A percentile compares a stretch with the other conserved stretches of the same genome.
These are phyloP conservation scores for Matsumyia berberina DNA, from an alignment of 2,888 invertebrate species.

Conservation along the genomic window DNA sequence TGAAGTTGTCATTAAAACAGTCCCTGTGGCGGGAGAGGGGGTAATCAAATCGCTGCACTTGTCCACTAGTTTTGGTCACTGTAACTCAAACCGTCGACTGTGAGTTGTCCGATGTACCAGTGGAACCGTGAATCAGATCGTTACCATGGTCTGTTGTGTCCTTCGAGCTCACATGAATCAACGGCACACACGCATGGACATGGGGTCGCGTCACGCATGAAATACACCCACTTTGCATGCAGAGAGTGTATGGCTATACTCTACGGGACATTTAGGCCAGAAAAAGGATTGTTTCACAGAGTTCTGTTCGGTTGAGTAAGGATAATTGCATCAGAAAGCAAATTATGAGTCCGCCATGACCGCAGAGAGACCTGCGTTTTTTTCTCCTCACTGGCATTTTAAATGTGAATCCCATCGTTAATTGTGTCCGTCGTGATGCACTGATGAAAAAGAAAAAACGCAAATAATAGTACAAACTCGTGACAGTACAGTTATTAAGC, in stretches of 20 bases:
- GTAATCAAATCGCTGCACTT: slow-evolving; percentile 62
- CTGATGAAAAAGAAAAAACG: too few relatives aligned
- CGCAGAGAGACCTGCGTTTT: neutral
- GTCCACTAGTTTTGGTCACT: slow-evolving; percentile 17
- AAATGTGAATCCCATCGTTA: slow-evolving; percentile 7
- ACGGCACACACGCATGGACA: neutral
- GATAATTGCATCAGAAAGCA: neutral
- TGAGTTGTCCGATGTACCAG: neutral
- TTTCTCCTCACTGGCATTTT: neutral
- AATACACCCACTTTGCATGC: slow-evolving; percentile 9
- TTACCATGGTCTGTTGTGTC: slow-evolving; percentile 19
- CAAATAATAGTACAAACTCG: too few relatives aligned
- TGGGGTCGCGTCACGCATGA: slow-evolving; percentile 15
- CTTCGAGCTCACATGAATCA: slow-evolving; percentile 31
- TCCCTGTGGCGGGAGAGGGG: slow-evolving; percentile 51
- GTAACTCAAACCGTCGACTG: slow-evolving; percentile 29
- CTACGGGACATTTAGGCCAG: slow-evolving; percentile 31
- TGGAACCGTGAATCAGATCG: neutral
- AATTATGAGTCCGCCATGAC: slow-evolving; percentile 11
- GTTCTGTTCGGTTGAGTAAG: neutral
- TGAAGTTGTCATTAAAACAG: slow-evolving; percentile 60
- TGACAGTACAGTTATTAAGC: too few relatives aligned
- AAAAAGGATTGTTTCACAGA: neutral
- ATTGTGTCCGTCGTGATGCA: neutral
- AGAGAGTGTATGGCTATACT: slow-evolving; percentile 7